Conservation (phyloP, 2,888 invertebrate genomes). For the Volucella bombylans region DNA sequence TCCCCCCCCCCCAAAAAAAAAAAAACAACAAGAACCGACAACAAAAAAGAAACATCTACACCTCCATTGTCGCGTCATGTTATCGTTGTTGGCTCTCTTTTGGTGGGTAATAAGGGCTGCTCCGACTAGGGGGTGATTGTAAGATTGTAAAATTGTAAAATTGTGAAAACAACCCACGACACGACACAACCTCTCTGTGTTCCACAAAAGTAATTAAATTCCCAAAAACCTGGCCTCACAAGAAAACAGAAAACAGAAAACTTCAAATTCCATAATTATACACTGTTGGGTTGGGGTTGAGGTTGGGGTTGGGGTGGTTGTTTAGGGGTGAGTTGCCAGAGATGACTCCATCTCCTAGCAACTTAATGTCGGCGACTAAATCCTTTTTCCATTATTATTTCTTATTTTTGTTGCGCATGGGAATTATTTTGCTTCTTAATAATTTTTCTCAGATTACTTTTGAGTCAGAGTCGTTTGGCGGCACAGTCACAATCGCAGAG, state of each 20-base stretch:
- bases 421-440: constrained; percentile 71
- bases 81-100: constrained; percentile 19
- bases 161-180: constrained; percentile 57
- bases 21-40: background rate
- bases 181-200: constrained; percentile 33
- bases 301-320: background rate
- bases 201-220: constrained; percentile 71
- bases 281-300: background rate
- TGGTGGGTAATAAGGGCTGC: constrained; percentile 44
- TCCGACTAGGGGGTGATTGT: constrained; percentile 19
- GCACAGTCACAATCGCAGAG: background rate
- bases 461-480: background rate
- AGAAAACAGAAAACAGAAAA: constrained; percentile 58
- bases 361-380: constrained; percentile 79
- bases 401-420: constrained; percentile 58
- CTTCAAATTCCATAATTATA: constrained; percentile 70
- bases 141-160: constrained; percentile 3
- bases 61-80: constrained; percentile 3
- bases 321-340: background rate
- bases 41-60: background rate
- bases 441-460: constrained; percentile 73
- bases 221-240: constrained; percentile 62
- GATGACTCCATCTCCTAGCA: constrained; percentile 37
- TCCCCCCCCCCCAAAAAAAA: constrained; percentile 11
- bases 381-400: constrained; percentile 83